Evolutionary conservation across 1,140 invertebrate genomes (phyloP).

Genomic region (Probaryconus sp.): DNA sequence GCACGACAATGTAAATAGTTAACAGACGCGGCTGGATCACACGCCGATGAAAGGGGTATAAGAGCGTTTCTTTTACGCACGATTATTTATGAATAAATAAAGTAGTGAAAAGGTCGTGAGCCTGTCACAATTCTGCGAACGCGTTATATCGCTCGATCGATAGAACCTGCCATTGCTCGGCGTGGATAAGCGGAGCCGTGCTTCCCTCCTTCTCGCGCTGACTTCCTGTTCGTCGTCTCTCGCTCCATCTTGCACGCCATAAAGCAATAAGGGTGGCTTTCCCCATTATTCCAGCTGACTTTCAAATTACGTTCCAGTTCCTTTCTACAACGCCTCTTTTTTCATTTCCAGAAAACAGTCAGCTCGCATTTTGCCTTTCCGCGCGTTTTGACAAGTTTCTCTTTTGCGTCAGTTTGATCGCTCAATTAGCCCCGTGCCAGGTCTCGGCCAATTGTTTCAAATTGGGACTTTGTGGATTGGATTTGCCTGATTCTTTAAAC

Average conservation of each 20-base stretch:
- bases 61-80: conserved; percentile 11
- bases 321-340: conserved; percentile 31
- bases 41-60: conserved; percentile 16
- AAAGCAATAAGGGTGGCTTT: conserved; percentile 66
- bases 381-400: conserved; percentile 29
- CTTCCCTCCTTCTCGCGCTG: conserved; percentile 47
- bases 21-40: background rate
- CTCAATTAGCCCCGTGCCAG: background rate
- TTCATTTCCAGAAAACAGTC: conserved; percentile 36
- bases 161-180: conserved; percentile 65
- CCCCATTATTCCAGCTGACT: conserved; percentile 63
- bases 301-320: conserved; percentile 53
- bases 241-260: conserved; percentile 51
- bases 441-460: conserved; percentile 16
- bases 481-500: background rate
- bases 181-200: conserved; percentile 59
- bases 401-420: no score
- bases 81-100: conserved; percentile 56
- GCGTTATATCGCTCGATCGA: conserved; percentile 67
- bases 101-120: conserved; percentile 41
- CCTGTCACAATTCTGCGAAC: conserved; percentile 66
- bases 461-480: conserved; percentile 2
- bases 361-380: conserved; percentile 28
- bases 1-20: background rate
- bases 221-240: conserved; percentile 46